Evolutionary conservation across 2,797 vertebrate species (phyloP).

Genomic region (Threskiornis aethiopicus): DNA sequence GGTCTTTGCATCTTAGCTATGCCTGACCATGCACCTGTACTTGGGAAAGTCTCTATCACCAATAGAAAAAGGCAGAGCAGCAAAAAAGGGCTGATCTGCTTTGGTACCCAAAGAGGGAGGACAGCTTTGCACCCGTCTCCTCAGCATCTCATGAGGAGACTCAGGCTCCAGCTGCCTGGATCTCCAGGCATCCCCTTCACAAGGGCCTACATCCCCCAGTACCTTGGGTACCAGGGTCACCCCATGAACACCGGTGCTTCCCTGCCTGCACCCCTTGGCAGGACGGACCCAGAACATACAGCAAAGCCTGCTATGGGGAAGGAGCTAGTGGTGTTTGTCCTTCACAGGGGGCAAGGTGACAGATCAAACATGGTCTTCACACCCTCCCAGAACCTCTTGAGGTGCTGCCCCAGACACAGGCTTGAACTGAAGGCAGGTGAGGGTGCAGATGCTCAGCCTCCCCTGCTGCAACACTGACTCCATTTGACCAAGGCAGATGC

Average conservation of each 20-base stretch:
- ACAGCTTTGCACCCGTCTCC: background rate
- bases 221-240: background rate
- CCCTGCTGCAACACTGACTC: accelerated
- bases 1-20: background rate
- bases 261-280: background rate
- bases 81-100: background rate
- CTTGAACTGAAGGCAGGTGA: background rate
- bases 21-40: background rate
- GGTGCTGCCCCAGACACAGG: background rate
- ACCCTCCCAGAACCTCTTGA: background rate
- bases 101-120: background rate
- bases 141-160: background rate
- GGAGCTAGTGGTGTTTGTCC: background rate
- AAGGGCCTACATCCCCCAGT: accelerated
- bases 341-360: background rate
- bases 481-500: too few species aligned
- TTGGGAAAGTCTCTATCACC: background rate
- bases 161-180: background rate
- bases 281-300: background rate
- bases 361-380: background rate
- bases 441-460: background rate
- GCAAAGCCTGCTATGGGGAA: background rate
- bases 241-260: background rate
- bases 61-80: background rate
- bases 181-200: background rate